A percentile compares a stretch with the other conserved stretches of the same genome.
phyloP scores from a whole-genome alignment of 2,888 invertebrate species.

The Automeris io region DNA sequence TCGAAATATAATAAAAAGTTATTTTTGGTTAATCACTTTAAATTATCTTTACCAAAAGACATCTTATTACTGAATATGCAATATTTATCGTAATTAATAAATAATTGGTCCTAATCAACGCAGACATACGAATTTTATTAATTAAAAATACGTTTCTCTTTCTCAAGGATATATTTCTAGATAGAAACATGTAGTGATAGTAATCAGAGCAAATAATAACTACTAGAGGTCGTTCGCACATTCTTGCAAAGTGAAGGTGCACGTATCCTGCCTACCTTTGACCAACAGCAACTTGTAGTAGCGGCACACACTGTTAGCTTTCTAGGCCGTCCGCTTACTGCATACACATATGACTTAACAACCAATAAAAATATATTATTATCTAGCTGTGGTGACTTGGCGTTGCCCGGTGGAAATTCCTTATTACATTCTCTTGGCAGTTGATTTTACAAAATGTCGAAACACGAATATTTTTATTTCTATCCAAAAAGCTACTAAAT shows the following conservation, averaged over 20 bases:
- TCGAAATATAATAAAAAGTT: too few relatives aligned
- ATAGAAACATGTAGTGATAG: background rate
- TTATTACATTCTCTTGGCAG: too few relatives aligned
- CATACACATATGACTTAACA: slow-evolving; percentile 9
- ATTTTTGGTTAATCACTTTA: too few relatives aligned
- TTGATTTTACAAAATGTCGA: too few relatives aligned
- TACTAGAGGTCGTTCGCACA: slow-evolving; percentile 36
- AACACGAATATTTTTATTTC: too few relatives aligned
- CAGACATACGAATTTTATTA: background rate
- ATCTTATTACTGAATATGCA: too few relatives aligned
- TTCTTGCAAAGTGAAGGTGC: slow-evolving; percentile 55
- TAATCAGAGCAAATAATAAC: slow-evolving; percentile 7
- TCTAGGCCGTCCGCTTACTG: slow-evolving; percentile 51
- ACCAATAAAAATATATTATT: too few relatives aligned
- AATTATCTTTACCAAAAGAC: too few relatives aligned
- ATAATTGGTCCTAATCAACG: background rate
- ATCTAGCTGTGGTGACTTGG: too few relatives aligned
- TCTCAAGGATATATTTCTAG: background rate
- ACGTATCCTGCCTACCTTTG: slow-evolving; percentile 50
- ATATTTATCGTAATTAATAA: too few relatives aligned
- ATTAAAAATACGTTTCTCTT: slow-evolving; percentile 1
- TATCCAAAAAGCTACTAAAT: too few relatives aligned
- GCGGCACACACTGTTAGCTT: slow-evolving; percentile 41
- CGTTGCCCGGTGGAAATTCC: too few relatives aligned
- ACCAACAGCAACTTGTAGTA: slow-evolving; percentile 53